phyloP scores from a whole-genome alignment of 2,797 vertebrate genomes.

The Channa striata region DNA sequence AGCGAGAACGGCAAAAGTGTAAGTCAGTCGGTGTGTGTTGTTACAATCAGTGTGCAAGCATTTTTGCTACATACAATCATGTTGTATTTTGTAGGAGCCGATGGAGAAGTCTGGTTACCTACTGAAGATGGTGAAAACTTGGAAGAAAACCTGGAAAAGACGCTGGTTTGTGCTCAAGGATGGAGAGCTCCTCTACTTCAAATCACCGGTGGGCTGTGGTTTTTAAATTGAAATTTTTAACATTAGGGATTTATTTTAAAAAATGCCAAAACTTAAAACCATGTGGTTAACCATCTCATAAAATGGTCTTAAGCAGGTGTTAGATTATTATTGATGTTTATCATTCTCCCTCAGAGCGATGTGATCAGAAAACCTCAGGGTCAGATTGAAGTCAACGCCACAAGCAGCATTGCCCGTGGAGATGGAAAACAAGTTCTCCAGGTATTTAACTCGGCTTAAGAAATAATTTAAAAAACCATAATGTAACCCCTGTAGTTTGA shows the following conservation, averaged over 20 bases:
- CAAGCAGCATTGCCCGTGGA: conserved; percentile 92
- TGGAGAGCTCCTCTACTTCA: conserved; percentile 96
- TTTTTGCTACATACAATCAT: not conserved
- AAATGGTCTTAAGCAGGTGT: too few species aligned
- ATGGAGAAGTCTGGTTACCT: conserved; percentile 99
- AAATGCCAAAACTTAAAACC: too few species aligned
- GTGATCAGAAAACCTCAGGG: conserved; percentile 97
- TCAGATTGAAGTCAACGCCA: conserved; percentile 94
- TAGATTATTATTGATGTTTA: not conserved
- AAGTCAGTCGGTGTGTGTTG: conserved; percentile 51
- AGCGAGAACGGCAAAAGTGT: conserved; percentile 93
- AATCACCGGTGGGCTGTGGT: conserved; percentile 91
- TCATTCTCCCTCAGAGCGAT: conserved; percentile 87
- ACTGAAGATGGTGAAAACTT: conserved; percentile 95
- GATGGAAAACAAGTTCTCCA: conserved; percentile 97
- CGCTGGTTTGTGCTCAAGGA: conserved; percentile 98
- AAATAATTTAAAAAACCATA: too few species aligned
- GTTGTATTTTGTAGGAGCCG: conserved; percentile 84
- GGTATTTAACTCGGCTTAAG: conserved; percentile 74
- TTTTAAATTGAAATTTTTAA: not conserved
- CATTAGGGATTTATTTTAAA: not conserved
- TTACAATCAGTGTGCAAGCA: too few species aligned
- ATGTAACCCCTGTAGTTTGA: too few species aligned
- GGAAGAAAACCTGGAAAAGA: conserved; percentile 97
- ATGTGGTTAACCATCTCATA: too few species aligned